A percentile compares a stretch with the other conserved stretches of the same genome.
phyloP scores from a whole-genome alignment of 2,888 invertebrate species.

The Ophion costatus region DNA sequence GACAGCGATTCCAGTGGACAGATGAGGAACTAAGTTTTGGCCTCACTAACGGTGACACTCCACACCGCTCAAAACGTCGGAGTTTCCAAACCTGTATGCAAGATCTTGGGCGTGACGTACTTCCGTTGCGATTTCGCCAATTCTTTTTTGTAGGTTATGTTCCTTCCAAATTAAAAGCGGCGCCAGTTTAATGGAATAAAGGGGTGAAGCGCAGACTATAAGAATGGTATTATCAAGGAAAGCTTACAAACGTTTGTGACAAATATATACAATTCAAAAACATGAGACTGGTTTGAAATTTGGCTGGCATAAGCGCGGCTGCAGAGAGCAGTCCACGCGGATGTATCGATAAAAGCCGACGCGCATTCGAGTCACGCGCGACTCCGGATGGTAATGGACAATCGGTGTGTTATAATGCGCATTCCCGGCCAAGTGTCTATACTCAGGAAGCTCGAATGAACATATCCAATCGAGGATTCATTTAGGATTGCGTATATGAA shows the following conservation, averaged over 20 bases:
- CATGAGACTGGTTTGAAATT: not conserved
- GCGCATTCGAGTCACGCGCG: conserved; percentile 69
- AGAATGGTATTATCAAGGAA: not conserved
- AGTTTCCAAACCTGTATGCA: no score
- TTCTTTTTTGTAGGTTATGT: not conserved
- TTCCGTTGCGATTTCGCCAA: not conserved
- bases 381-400: conserved; percentile 73
- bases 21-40: no score
- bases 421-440: conserved; percentile 51
- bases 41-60: no score
- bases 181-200: not conserved
- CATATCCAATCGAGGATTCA: conserved; percentile 8
- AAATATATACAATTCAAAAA: not conserved
- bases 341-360: conserved; percentile 45
- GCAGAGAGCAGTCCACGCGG: not conserved
- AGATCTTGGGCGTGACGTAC: not conserved
- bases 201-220: not conserved
- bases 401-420: conserved; percentile 67
- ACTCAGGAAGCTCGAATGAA: conserved; percentile 43
- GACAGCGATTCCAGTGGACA: no score
- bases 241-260: not conserved
- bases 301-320: not conserved
- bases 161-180: not conserved
- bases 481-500: not conserved
- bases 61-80: no score